Evolutionary conservation across 2,113 vertebrate genomes (phyloP).

Genomic region (Caretta caretta): DNA sequence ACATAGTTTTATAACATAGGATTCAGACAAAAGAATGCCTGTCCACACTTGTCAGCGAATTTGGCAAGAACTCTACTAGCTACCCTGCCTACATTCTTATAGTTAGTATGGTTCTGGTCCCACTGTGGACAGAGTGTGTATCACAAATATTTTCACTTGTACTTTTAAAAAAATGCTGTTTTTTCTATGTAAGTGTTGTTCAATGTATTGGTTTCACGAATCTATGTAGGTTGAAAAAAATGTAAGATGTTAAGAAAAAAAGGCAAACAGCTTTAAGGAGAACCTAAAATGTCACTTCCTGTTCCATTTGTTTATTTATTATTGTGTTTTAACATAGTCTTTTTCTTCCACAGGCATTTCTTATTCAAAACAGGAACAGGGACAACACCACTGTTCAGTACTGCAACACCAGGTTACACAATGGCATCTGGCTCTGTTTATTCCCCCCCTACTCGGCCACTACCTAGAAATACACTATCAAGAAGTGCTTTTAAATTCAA

Average conservation of each 20-base stretch:
- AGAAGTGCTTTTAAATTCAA: conserved; percentile 99
- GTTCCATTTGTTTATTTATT: conserved; percentile 22
- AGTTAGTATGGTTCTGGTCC: conserved; percentile 35
- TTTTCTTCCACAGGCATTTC: conserved; percentile 90
- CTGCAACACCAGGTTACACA: conserved; percentile 96
- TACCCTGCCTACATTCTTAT: background rate
- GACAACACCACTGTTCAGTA: conserved; percentile 96
- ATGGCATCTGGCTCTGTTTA: conserved; percentile 99
- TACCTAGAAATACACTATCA: conserved; percentile 95
- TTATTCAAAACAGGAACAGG: conserved; percentile 99
- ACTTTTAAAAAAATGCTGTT: background rate
- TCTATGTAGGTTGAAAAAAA: background rate
- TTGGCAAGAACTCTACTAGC: conserved; percentile 7
- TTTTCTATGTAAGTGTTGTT: rapidly evolving
- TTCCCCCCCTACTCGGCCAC: conserved; percentile 94
- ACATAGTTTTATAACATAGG: conserved; percentile 58
- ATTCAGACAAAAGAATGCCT: conserved; percentile 24
- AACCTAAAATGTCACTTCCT: background rate
- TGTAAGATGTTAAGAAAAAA: background rate
- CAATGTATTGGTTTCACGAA: background rate
- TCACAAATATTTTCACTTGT: background rate
- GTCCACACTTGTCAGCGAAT: conserved; percentile 14
- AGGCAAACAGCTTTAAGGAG: background rate
- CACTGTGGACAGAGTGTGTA: background rate
- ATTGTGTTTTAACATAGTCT: conserved; percentile 21